Base-by-base conservation (phyloP, 2,888 invertebrate genomes). In the Phaedon cochleariae region DNA sequence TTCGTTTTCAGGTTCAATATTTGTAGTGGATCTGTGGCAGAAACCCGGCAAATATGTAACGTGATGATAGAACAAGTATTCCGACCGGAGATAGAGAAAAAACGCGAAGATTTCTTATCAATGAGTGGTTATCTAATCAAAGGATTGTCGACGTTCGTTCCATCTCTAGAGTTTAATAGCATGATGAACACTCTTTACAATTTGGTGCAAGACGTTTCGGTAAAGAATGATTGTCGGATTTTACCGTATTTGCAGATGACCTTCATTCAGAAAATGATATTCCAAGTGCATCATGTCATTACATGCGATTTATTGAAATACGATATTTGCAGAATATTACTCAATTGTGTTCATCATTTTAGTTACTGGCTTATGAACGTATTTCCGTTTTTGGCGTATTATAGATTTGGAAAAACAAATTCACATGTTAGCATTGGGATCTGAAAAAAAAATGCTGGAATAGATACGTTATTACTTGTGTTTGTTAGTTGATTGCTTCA, bases 61-160 rank as follows among this genome's bases (percentile, higher is more conserved):
- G 77, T 86, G 37, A 79, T 91, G 0, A 82, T 87, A 58, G 87
- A 89, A 0, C 85, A 88, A 1, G 86, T 91, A 0, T 90, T 87
- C 76, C 84, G 85, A 7, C 92, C 92, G 0, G 85, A 86, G 31
- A 79, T 94, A 6, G 85, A 86, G 57, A 84, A 86, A 49, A 87
- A 87, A 1, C 87, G 87, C 0, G 84, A 88, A 46, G 85, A 90
- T 62, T 94, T 92, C 81, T 84, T 89, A 57, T 82, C 87, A 71
- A 90, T 92, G 89, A 85, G 90, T 0, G 81, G 78, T 0, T 86
- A 88, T 0, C 83, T 94, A 76, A 79, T 93, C 1, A 85, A 90
- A 54, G 92, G 92, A 0, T 82, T 94, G 78, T 91, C 90, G 90
- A 86, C 86, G 1, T 83, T 91, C 52, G 89, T 89, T 79, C 90